Evolutionary conservation across 2,113 vertebrate species (phyloP).

Genomic region (Odontesthes bonariensis): DNA sequence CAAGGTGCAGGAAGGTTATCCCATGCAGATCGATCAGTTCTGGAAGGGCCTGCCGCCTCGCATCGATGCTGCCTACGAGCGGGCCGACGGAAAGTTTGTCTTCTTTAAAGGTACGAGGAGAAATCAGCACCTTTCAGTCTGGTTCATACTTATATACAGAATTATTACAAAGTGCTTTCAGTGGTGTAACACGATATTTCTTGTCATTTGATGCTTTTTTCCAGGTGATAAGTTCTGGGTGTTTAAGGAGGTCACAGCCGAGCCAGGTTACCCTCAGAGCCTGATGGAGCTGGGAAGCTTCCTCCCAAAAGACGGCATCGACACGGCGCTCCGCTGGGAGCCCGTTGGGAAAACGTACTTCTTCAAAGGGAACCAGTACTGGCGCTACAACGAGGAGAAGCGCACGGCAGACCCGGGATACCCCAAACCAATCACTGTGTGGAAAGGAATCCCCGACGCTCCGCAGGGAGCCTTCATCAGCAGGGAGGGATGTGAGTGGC

Average conservation of each 20-base stretch:
- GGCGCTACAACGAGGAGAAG: conserved; percentile 98
- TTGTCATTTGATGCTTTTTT: too few relatives aligned
- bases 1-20: conserved; percentile 96
- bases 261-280: conserved; percentile 95
- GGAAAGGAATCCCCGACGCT: conserved; percentile 94
- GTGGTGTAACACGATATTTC: too few relatives aligned
- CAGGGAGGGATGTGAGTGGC: conserved; percentile 95
- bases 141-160: too few relatives aligned
- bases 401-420: conserved; percentile 91
- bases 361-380: conserved; percentile 98
- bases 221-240: conserved; percentile 99
- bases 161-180: too few relatives aligned
- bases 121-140: neutral
- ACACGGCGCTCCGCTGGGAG: conserved; percentile 96
- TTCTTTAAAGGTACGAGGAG: conserved; percentile 94
- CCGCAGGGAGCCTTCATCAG: conserved; percentile 98
- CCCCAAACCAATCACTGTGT: conserved; percentile 95
- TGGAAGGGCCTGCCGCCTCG: conserved; percentile 96
- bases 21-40: conserved; percentile 98
- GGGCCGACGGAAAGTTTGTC: conserved; percentile 96
- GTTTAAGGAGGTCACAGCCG: conserved; percentile 94
- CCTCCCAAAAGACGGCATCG: conserved; percentile 94
- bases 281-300: conserved; percentile 92
- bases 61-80: conserved; percentile 96
- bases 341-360: conserved; percentile 97